Evolutionary conservation across 37 sponge, comb jelly and placozoan species (phyloP), one percentile per base, ranked within the genome.

Genomic region (Lycopodina hypogea): DNA sequence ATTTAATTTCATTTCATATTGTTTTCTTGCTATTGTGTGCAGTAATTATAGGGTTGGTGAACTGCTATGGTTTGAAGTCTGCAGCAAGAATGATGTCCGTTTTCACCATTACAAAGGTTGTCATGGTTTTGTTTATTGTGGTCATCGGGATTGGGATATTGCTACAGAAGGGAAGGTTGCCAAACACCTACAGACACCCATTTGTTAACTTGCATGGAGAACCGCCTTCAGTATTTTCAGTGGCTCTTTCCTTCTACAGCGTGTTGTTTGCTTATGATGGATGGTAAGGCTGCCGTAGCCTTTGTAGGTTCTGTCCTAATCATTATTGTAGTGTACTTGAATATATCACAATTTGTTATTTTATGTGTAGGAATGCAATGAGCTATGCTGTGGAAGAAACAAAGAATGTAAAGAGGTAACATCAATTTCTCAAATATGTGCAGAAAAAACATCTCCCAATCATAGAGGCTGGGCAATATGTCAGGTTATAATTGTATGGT

Each of bases 251-350:
- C 17, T 52, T 94, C 45, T 94, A 94, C 75, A 56, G 83, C 22
- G 85, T 87, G 2, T 30, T 84, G 8, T 94, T 81, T 81, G 84
- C 95, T 35, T 94, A 87, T 71, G 86, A 91, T 55, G 95, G 92
- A 81, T 94, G 95, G 95, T 94, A 63, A 68, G 55, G 36, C 4
- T 71, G 26, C 38, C 8, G 21, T 4, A 28, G 38, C 15, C 3
- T 18, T 37, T 36, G 29, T 36, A 35, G 35, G 68, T 67, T 19
- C 4, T 30, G 29, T 67, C 3, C 8, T 67, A 67, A 6, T 67
- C 7, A 3, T 67, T 67, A 28, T 67, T 18, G 38, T 29, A 21
- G 68, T 67, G 29, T 7, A 30, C 38, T 37, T 30, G 38, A 35
- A 36, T 67, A 67, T 35, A 67, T 29, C 26, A 37, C 3, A 67